phyloP scores from a whole-genome alignment of 2,888 invertebrate genomes.

The Eurois occulta region DNA sequence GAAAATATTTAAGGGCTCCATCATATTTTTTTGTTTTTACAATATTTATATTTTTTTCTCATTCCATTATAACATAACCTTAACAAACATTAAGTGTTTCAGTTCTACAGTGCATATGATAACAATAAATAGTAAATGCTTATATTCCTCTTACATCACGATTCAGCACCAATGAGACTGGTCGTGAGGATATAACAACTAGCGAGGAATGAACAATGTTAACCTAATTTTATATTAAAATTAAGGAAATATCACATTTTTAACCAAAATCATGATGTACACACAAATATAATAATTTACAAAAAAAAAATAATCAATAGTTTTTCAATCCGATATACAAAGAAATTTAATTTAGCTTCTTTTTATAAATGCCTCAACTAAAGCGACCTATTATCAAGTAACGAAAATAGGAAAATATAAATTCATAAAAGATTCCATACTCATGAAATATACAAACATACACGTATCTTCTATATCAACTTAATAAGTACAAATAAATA shows the following conservation, averaged over 20 bases:
- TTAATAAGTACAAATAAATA: constrained; percentile 18
- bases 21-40: constrained; percentile 49
- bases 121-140: constrained; percentile 77
- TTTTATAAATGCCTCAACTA: constrained; percentile 48
- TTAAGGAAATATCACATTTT: constrained; percentile 81
- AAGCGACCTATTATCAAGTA: neutral
- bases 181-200: constrained; percentile 56
- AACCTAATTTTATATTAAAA: constrained; percentile 68
- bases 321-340: constrained; percentile 47
- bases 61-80: constrained; percentile 52
- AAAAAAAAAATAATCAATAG: constrained; percentile 25
- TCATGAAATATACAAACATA: constrained; percentile 40
- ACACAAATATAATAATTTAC: constrained; percentile 51
- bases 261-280: constrained; percentile 71
- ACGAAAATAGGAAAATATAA: neutral
- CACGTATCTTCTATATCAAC: constrained; percentile 13
- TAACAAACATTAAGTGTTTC: constrained; percentile 57
- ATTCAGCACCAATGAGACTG: constrained; percentile 46
- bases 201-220: constrained; percentile 74
- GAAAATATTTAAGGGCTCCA: constrained; percentile 17
- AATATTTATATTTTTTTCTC: constrained; percentile 37
- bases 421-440: constrained; percentile 33
- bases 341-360: constrained; percentile 18
- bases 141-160: constrained; percentile 64
- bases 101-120: constrained; percentile 63